Percentiles rank a stretch among this genome's conserved stretches.
These are phyloP conservation scores for Scrobipalpa costella DNA, from an alignment of 2,888 invertebrate species.

Conservation along the genomic window DNA sequence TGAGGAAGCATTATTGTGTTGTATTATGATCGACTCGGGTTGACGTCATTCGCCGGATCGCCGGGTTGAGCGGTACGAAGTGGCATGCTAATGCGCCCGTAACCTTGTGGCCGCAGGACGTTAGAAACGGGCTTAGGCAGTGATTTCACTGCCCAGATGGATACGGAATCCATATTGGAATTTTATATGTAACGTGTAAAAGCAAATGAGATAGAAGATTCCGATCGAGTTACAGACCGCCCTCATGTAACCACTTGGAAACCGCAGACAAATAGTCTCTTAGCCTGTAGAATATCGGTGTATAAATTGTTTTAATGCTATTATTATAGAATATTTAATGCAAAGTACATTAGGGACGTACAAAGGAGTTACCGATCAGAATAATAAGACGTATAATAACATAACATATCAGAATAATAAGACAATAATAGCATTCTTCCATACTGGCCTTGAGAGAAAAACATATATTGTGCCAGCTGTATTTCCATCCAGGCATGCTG, in stretches of 20 bases:
- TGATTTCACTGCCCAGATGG: neutral
- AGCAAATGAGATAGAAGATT: neutral
- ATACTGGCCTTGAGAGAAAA: too few species aligned
- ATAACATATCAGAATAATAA: too few species aligned
- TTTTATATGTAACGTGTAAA: neutral
- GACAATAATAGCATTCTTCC: too few species aligned
- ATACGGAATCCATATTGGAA: neutral
- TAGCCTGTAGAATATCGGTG: too few species aligned
- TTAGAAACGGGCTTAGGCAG: conserved; percentile 3
- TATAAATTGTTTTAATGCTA: too few species aligned
- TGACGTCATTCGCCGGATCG: conserved; percentile 39
- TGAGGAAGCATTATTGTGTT: conserved; percentile 21
- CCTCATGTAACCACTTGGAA: neutral
- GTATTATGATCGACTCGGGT: conserved; percentile 29
- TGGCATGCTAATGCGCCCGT: conserved; percentile 43
- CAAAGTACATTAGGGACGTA: too few species aligned
- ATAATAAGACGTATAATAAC: too few species aligned
- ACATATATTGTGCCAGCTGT: too few species aligned
- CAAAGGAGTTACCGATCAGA: too few species aligned
- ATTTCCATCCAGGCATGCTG: too few species aligned
- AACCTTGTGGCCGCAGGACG: conserved; percentile 42
- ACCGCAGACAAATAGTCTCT: neutral
- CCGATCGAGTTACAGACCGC: neutral
- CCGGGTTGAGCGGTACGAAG: conserved; percentile 28
- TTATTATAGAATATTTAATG: too few species aligned